Conservation (phyloP, 2,888 invertebrate genomes). For the Oxycera nigricornis region DNA sequence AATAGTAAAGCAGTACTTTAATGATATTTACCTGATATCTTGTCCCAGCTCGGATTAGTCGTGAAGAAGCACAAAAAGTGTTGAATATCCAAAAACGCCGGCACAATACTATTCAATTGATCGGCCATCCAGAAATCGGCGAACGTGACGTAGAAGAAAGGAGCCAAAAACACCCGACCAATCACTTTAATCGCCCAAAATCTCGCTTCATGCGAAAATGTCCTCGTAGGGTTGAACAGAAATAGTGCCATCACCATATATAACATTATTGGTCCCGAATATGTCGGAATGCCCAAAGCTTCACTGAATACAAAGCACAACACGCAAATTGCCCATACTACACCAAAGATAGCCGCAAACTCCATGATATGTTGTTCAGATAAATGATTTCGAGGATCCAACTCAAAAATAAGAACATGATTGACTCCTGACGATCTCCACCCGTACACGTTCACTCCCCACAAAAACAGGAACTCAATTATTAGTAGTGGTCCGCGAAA, state of each 20-base stretch:
- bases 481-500: conserved; percentile 82
- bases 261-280: conserved; percentile 76
- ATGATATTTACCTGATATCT: conserved; percentile 56
- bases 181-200: conserved; percentile 71
- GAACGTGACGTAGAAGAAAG: conserved; percentile 80
- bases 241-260: conserved; percentile 72
- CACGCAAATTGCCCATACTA: conserved; percentile 73
- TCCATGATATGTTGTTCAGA: conserved; percentile 81
- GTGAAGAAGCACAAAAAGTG: conserved; percentile 80
- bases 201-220: conserved; percentile 77
- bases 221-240: conserved; percentile 77
- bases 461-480: conserved; percentile 76
- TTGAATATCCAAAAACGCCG: conserved; percentile 79
- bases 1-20: background rate
- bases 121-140: conserved; percentile 89
- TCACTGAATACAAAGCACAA: conserved; percentile 73
- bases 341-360: conserved; percentile 77
- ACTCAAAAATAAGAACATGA: conserved; percentile 82
- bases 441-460: conserved; percentile 82
- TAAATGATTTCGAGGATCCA: conserved; percentile 79
- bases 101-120: conserved; percentile 80
- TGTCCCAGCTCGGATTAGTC: conserved; percentile 67
- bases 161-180: conserved; percentile 73
- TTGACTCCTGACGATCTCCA: conserved; percentile 85
- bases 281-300: conserved; percentile 75